These are phyloP conservation scores for Caretta caretta DNA, from an alignment of 2,113 vertebrate genomes.

Conservation along the genomic window DNA sequence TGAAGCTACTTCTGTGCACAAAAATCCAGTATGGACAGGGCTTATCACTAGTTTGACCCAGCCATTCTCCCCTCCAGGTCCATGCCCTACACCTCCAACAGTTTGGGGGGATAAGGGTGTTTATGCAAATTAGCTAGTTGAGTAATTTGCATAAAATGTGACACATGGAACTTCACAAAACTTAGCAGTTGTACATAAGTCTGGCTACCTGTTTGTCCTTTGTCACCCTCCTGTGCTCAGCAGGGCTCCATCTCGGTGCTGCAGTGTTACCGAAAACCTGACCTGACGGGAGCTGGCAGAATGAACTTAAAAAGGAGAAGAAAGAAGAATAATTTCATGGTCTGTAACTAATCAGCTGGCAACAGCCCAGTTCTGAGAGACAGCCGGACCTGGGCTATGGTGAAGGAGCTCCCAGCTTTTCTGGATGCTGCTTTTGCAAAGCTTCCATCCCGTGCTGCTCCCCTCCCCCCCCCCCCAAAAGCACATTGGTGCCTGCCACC, in stretches of 20 bases:
- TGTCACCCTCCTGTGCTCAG: rapidly evolving
- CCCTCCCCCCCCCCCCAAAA: not conserved
- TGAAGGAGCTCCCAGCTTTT: not conserved
- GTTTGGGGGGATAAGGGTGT: not conserved
- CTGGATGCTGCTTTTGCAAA: not conserved
- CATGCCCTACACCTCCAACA: rapidly evolving
- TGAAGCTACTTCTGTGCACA: too few species aligned
- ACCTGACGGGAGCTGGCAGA: not conserved
- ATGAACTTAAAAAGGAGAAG: not conserved
- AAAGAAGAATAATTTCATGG: not conserved
- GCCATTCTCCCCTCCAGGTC: not conserved
- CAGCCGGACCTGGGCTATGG: not conserved
- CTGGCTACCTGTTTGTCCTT: not conserved
- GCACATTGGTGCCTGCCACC: not conserved
- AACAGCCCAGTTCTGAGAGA: not conserved
- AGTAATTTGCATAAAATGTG: not conserved
- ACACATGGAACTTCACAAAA: too few species aligned
- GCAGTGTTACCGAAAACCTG: not conserved
- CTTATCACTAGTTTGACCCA: rapidly evolving
- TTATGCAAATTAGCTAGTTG: not conserved
- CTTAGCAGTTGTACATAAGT: not conserved
- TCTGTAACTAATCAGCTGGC: not conserved
- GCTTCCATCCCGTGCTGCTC: not conserved
- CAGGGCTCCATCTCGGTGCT: not conserved
- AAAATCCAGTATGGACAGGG: not conserved